Conservation (phyloP, 2,888 invertebrate species). For the Aphodius sticticus region DNA sequence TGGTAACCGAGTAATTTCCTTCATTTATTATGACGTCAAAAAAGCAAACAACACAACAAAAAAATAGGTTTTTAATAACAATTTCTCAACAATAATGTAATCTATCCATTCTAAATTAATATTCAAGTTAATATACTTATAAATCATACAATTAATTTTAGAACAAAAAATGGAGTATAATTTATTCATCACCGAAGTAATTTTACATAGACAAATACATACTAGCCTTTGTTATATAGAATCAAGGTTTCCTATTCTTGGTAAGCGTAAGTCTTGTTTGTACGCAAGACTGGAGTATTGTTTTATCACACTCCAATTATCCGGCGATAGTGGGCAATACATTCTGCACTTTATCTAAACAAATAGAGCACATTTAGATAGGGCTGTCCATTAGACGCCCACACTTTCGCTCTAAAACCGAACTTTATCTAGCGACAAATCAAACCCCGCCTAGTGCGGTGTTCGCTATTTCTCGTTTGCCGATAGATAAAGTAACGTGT, state of each 20-base stretch:
- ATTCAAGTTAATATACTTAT: too few species aligned
- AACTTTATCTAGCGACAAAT: constrained; percentile 35
- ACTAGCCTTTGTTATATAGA: background rate
- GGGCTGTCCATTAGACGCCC: constrained; percentile 31
- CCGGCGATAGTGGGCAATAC: constrained; percentile 30
- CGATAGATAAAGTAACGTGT: constrained; percentile 36
- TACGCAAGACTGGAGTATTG: constrained; percentile 10
- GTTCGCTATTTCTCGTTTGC: constrained; percentile 27
- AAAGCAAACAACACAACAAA: too few species aligned
- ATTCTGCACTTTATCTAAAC: constrained; percentile 31
- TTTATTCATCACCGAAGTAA: too few species aligned
- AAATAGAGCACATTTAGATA: constrained; percentile 35
- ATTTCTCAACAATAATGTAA: too few species aligned
- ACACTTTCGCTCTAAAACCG: constrained; percentile 29
- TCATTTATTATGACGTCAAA: too few species aligned
- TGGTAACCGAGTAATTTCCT: too few species aligned
- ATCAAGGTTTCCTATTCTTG: constrained; percentile 5
- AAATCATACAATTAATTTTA: too few species aligned
- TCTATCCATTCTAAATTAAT: too few species aligned
- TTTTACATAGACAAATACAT: background rate
- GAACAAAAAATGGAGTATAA: too few species aligned
- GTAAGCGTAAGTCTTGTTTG: background rate
- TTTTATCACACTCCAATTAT: constrained; percentile 30
- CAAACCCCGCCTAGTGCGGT: constrained; percentile 30
- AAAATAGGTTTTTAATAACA: too few species aligned